phyloP scores from a whole-genome alignment of 2,888 invertebrate genomes.

The Harmothoe impar region DNA sequence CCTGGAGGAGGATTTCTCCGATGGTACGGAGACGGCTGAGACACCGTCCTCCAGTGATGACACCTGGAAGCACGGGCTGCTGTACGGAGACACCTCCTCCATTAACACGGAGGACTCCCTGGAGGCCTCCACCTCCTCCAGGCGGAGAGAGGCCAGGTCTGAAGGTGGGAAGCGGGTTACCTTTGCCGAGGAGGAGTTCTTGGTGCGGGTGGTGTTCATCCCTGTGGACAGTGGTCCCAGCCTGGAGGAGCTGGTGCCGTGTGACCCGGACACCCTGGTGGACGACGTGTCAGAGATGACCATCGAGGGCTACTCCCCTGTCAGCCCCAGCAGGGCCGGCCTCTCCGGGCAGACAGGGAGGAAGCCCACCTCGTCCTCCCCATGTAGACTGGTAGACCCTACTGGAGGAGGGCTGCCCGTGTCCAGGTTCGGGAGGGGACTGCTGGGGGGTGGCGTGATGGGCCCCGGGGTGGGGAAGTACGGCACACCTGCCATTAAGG shows the following conservation, averaged over 20 bases:
- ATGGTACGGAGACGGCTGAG: background rate
- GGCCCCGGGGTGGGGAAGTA: background rate
- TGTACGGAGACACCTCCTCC: constrained; percentile 15
- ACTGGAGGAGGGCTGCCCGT: background rate
- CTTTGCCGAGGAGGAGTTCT: constrained; percentile 18
- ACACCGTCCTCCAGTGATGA: constrained; percentile 26
- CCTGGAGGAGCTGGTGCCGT: constrained; percentile 41
- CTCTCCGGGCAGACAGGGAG: background rate
- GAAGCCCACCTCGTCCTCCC: background rate
- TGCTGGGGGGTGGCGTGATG: background rate
- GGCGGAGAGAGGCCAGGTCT: background rate
- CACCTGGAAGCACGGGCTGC: background rate
- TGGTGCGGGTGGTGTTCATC: constrained; percentile 36
- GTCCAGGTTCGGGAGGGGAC: background rate
- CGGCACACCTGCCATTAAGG: background rate
- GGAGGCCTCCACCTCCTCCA: background rate
- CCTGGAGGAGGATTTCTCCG: background rate
- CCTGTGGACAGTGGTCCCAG: constrained; percentile 35
- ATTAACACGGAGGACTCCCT: background rate
- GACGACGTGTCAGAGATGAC: background rate
- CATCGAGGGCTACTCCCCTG: constrained; percentile 14
- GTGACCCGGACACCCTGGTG: constrained; percentile 32
- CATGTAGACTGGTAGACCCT: background rate
- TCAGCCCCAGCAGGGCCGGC: background rate
- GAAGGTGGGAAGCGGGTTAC: constrained; percentile 30